Evolutionary conservation across 2,113 vertebrate genomes (phyloP), one percentile per base, ranked within the genome.

Genomic region (Neogale vison): DNA sequence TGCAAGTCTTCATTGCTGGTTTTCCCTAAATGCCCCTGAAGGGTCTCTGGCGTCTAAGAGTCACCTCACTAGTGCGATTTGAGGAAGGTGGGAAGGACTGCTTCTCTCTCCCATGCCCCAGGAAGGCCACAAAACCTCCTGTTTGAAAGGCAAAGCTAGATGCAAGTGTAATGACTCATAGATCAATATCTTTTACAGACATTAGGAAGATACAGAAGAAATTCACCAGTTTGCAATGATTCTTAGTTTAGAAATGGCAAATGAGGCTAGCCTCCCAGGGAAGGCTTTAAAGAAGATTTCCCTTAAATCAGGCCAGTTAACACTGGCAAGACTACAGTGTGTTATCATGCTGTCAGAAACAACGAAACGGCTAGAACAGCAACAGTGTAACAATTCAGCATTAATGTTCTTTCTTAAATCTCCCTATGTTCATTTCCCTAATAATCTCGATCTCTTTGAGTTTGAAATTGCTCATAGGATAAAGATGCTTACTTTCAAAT

Each of bases 151-250:
- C 86, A 61, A 91, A 93, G 74, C 79, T 69, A 83, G 91, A 67
- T 81, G 80, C 24, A 67, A 92, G 11, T 45, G 69, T 81, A 76
- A 76, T 81, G 96, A 87, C 69, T 95, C 67, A 39, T 1, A 26
- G 26, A 93, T 97, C 92, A 42, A 63, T 97, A 88, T 45, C 84
- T 93, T 42, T 93, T 90, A 31, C 50, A 9, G 57, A 93, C 82
- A n/a, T 93, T 47, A 63, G 87, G 50, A 59, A 29, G 50, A 21
- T 21, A 4, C 8, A 92, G 42, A 63, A 92, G 92, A 47, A 96
- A 97, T 57, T 83, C 92, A 52, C 61, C 84, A 82, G 86, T 57
- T 11, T 71, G 90, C 84, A 72, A 74, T 15, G n/a, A 81, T 36
- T 90, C 57, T 88, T 24, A 69, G 76, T 81, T 84, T 61, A 81